Base-by-base conservation (phyloP, 2,797 vertebrate species). In the Lophius americanus region DNA sequence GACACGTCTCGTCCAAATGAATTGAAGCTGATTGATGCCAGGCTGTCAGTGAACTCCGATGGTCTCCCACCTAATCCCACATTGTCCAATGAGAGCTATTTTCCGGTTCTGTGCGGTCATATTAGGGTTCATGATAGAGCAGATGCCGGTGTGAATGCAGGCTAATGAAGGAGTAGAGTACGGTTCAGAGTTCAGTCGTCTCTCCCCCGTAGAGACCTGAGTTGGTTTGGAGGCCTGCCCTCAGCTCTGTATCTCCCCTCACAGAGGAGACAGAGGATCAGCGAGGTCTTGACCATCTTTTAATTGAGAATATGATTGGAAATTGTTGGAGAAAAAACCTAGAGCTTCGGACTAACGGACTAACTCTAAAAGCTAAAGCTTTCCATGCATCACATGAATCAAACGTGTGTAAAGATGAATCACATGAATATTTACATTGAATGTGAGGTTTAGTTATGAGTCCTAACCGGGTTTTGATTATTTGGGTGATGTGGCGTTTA, bases 161-260 rank as follows among this genome's bases (percentile, higher is more conserved):
- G 88, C 86, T 92, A 92, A 93, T 91, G 89, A 91, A 87, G 83
- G 82, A 78, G 89, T 78, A 50, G 81, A 67, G 78, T 37, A 70
- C 3, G 71, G 91, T 75, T 72, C 82, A 79, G 63, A 82, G 88
- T 82, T 89, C 83, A 56, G 39, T 60, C 37, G 46, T 72, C 67
- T 79, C 85, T 78, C 71, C 62, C 54, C 82, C 49, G 67, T 36
- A 12, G 83, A 88, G 88, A 88, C 85, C 76, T 7, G 71, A 82
- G 81, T 88, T 88, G 86, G 76, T 90, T 90, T 88, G 82, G 75
- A 84, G 84, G 64, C 33, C 36, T 61, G 82, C 82, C 86, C 87
- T 85, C 73, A 7, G 70, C 37, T 60, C 68, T 51, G 52, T 73
- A 69, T 70, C 42, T 68, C 81, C 78, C 82, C 58, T 72, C 85